phyloP scores from a whole-genome alignment of 92 coral and sea anemone genomes.

The Epizoanthus rinbou region DNA sequence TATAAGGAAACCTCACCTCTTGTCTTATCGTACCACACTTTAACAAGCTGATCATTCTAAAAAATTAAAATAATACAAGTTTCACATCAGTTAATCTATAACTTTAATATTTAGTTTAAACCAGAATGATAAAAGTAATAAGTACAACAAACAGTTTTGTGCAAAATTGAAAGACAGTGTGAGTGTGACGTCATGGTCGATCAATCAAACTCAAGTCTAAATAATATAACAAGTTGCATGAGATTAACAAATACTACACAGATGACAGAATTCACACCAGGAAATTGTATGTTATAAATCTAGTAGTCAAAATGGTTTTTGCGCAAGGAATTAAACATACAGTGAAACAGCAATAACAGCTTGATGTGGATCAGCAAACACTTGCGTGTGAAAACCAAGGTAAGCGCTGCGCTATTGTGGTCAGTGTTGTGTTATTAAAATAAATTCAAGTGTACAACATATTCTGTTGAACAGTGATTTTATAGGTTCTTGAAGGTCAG shows the following conservation, averaged over 20 bases:
- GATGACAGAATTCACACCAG: conserved; percentile 2
- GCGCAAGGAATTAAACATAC: conserved; percentile 1
- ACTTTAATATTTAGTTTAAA: too few species aligned
- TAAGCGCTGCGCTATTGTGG: conserved; percentile 1
- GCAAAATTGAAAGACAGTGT: conserved; percentile 13
- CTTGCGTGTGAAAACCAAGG: not conserved
- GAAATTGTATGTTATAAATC: not conserved
- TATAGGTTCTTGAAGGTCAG: too few species aligned
- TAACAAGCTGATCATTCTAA: conserved; percentile 88
- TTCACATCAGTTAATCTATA: too few species aligned
- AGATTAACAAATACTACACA: conserved; percentile 1
- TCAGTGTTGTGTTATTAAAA: not conserved
- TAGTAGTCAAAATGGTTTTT: not conserved
- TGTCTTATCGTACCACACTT: conserved; percentile 89
- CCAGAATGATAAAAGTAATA: conserved; percentile 5
- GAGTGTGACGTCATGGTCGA: conserved; percentile 9
- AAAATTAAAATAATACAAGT: not conserved
- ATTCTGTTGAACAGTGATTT: too few species aligned
- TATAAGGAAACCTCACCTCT: conserved; percentile 59
- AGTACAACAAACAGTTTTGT: conserved; percentile 3
- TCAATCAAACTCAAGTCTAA: not conserved
- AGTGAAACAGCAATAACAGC: not conserved
- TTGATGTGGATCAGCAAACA: conserved; percentile 3
- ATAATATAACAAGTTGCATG: not conserved
- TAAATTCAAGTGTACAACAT: too few species aligned